Percentiles rank a stretch among this genome's conserved stretches.
Evolutionary conservation across 2,797 vertebrate genomes (phyloP).

Genomic region (Lepidocolaptes lacrymiger): DNA sequence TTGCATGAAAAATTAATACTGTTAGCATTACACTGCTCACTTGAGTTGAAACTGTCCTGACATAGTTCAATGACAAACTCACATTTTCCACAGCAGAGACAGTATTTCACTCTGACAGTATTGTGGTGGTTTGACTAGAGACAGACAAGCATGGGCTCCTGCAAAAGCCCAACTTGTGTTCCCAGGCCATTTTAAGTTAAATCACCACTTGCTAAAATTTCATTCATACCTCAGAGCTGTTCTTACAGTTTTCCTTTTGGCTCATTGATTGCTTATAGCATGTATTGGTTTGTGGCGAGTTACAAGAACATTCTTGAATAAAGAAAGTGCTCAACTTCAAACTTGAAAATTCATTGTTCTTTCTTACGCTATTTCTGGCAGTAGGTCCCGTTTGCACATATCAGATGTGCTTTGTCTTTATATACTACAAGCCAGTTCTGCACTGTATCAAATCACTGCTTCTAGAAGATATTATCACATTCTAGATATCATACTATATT

Average conservation of each 20-base stretch:
- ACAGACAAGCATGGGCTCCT: fast-evolving
- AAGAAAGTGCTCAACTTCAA: background rate
- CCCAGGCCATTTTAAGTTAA: background rate
- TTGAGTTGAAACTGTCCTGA: background rate
- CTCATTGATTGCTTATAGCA: background rate
- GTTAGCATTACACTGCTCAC: background rate
- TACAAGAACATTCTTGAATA: background rate
- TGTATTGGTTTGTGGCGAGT: background rate
- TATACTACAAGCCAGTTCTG: background rate
- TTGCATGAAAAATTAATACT: background rate
- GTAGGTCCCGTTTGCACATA: background rate
- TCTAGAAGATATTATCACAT: background rate
- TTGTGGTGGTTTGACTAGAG: background rate
- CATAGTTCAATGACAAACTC: background rate
- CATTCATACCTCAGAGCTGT: background rate
- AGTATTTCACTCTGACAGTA: background rate
- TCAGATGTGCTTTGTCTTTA: background rate
- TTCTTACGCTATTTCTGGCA: background rate
- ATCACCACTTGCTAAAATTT: background rate
- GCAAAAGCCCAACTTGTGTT: background rate
- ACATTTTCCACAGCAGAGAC: background rate
- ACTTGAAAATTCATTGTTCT: background rate
- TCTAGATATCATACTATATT: background rate
- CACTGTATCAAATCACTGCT: fast-evolving
- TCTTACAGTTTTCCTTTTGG: background rate